Base-by-base conservation (phyloP, 2,113 vertebrate species). In the Cyanistes caeruleus region DNA sequence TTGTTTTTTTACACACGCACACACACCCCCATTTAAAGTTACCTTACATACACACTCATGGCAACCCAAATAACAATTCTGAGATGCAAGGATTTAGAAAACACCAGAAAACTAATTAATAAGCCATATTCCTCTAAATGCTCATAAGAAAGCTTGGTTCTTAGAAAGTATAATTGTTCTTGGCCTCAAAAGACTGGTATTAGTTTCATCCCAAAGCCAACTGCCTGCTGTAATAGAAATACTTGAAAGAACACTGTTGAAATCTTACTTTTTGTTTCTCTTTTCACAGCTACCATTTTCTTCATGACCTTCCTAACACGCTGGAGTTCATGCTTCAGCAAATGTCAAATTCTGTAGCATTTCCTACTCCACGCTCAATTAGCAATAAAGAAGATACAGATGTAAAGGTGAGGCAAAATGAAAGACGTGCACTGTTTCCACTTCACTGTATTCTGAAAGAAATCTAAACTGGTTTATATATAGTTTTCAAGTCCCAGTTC, bases 251-350 rank as follows among this genome's bases (percentile, higher is more conserved):
- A 65, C 20, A 13, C 52, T 60, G 59, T 10, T 28, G 33, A 89
- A 84, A 89, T 77, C 30, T 74, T 81, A 83, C 55, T 74, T 93
- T 90, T 73, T 59, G 52, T 80, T 95, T 90, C 69, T 84, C 59
- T 89, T 84, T 74, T 74, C 65, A 63, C 27, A 77, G 30, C 35
- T 84, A 28, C 16, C 4, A 10, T 46, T 52, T 83, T 55, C 64
- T 72, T 77, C 33, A 24, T 53, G 67, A 90, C 82, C 59, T 65
- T 88, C 88, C 49, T 77, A 80, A 85, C 23, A 80, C 0, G 0
- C 27, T 59, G 56, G 6, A 89, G 79, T 35, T 86, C 27, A 21
- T 33, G 52, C 83, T 90, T 93, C 89, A 94, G 69, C 70, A 89
- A 95, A 90, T 67, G 73, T 43, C 73, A 87, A 55, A 81, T 86